phyloP scores from a whole-genome alignment of 2,888 invertebrate species.

The Anthophora plumipes region DNA sequence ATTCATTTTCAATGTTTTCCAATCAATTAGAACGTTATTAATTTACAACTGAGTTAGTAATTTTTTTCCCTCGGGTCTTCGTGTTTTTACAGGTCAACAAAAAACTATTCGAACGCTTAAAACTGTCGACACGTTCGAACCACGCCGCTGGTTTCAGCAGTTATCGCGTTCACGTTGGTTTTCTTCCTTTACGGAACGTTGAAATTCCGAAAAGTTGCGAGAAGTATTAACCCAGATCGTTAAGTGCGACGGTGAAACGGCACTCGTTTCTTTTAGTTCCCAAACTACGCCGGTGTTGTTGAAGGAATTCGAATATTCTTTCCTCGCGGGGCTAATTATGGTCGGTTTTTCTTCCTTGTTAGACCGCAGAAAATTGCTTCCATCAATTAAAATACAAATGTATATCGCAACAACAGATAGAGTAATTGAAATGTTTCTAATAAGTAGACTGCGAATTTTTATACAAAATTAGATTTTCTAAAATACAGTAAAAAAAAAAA shows the following conservation, averaged over 20 bases:
- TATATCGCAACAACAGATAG: background rate
- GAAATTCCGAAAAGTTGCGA: conserved; percentile 41
- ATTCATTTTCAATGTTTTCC: background rate
- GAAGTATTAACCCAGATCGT: conserved; percentile 59
- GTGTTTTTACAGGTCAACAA: background rate
- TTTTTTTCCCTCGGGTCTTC: background rate
- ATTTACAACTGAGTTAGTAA: background rate
- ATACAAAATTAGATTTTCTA: no score
- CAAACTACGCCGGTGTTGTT: conserved; percentile 30
- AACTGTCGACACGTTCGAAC: background rate
- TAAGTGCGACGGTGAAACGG: conserved; percentile 41
- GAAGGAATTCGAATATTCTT: conserved; percentile 55
- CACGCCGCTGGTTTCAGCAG: background rate
- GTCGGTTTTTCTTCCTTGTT: background rate
- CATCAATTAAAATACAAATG: background rate
- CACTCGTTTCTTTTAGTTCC: conserved; percentile 27
- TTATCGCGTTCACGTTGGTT: conserved; percentile 24
- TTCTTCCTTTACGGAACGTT: conserved; percentile 31
- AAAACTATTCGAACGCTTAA: background rate
- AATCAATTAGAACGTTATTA: background rate
- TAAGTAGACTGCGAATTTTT: no score
- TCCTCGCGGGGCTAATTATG: conserved; percentile 5
- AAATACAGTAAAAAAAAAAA: no score
- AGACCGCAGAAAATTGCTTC: background rate
- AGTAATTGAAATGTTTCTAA: no score